Percentiles rank a stretch among this genome's conserved stretches.
Conservation (phyloP, 2,113 vertebrate species). For the Cisticola juncidis region DNA sequence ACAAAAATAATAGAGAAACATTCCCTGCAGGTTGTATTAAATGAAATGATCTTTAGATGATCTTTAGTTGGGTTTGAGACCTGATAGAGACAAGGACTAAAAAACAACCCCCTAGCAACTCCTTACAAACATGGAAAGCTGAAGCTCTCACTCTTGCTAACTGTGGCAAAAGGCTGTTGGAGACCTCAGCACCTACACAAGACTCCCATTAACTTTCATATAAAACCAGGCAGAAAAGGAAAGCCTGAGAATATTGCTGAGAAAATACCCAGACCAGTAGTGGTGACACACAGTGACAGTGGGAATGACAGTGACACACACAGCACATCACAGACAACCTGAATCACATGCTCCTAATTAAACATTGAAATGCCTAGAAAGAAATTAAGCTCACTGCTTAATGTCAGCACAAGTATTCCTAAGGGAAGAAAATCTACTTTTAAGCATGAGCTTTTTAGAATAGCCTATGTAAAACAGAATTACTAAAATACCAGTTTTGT, state of each 20-base stretch:
- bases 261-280: not conserved
- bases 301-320: not conserved
- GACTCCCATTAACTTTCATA: not conserved
- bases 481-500: not conserved
- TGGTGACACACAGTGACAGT: not conserved
- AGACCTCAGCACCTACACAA: not conserved
- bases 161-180: not conserved
- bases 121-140: not conserved
- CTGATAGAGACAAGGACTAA: not conserved
- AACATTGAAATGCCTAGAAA: not conserved
- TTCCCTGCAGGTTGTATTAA: not conserved
- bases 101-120: not conserved
- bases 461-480: not conserved
- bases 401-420: not conserved
- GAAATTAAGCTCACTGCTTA: not conserved
- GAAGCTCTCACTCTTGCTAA: not conserved
- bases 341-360: not conserved
- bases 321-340: accelerated
- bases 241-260: not conserved
- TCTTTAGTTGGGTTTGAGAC: not conserved
- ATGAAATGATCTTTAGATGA: not conserved
- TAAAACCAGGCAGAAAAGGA: not conserved
- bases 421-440: not conserved
- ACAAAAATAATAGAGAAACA: not conserved
- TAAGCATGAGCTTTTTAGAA: not conserved